Evolutionary conservation across 1,140 invertebrate species (phyloP), one percentile per base, ranked within the genome.

Genomic region (Drosophila varians): DNA sequence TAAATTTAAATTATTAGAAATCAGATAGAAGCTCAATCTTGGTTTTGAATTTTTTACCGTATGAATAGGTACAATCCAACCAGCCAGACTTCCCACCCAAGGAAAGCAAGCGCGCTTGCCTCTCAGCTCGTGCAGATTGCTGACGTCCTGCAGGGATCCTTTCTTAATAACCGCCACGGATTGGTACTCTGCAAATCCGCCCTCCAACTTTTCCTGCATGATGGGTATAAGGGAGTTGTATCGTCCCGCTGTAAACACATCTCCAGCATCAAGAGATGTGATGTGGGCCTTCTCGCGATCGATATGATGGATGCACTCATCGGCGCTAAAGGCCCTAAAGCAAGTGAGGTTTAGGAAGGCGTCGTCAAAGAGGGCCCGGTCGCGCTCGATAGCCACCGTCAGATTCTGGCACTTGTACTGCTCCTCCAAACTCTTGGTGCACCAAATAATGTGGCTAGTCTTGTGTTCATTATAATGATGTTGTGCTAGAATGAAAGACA

Each of bases 201-300:
- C 93, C 53, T 92, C 91, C 75, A 94, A 92, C 14, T 88, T 84
- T 90, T 97, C 96, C 89, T 96, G 95, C 92, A 97, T 93, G 58
- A 98, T 96, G 4, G 98, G 98, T 2, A 98, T 94, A 46, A 99
- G 93, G 90, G 97, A 98, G 91, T 98, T 96, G 90, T 97, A 98
- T 45, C 97, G 92, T 0, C 98, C 98, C 45, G 95, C 98, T 31
- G 97, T 94, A 92, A 98, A 99, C 9, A 98, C 95, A 92, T 99
- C 96, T 16, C 98, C 98, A 31, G 98, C 95, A 92, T 99, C 98
- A 4, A 99, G 89, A 0, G 95, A 94, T 8, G 98, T 96, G 26
- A 99, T 91, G 43, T 99, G 96, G 0, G 96, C 97, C 74, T 95
- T 93, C 77, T 95, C 94, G 23, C 94, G 91, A 90, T 97, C 96